Evolutionary conservation across 1,140 invertebrate species (phyloP).

Genomic region (Philaenus spumarius): DNA sequence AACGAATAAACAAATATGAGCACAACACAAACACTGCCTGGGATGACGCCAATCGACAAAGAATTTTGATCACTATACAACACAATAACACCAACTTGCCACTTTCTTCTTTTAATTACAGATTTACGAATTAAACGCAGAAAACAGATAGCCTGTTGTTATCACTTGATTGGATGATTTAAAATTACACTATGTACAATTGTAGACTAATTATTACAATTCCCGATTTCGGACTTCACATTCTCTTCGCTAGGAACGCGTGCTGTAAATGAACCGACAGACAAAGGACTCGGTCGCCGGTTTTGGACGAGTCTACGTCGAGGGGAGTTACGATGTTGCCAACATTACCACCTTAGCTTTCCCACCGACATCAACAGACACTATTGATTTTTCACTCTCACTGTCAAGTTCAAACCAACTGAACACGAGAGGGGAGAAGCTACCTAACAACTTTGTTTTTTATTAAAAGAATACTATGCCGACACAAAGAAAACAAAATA

Average conservation of each 20-base stretch:
- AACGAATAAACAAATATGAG: too few relatives aligned
- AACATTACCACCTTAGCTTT: conserved; percentile 3
- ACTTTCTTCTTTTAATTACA: too few relatives aligned
- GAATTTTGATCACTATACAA: too few relatives aligned
- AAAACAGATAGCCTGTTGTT: not conserved
- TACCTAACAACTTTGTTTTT: too few relatives aligned
- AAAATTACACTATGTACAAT: conserved; percentile 18
- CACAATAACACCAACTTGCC: too few relatives aligned
- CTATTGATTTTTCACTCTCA: conserved; percentile 17
- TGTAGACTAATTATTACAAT: too few relatives aligned
- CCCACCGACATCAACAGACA: not conserved
- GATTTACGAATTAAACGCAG: too few relatives aligned
- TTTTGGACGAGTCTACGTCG: conserved; percentile 12
- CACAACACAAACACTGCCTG: too few relatives aligned
- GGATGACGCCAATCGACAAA: too few relatives aligned
- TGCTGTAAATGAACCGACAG: conserved; percentile 13
- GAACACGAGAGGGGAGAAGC: not conserved
- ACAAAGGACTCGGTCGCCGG: conserved; percentile 13
- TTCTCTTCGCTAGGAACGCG: conserved; percentile 15
- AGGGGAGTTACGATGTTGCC: conserved; percentile 6
- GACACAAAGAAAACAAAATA: too few relatives aligned
- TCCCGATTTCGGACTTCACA: not conserved
- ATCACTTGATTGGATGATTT: conserved; percentile 1
- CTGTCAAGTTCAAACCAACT: conserved; percentile 12
- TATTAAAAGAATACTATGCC: too few relatives aligned